These are phyloP conservation scores for Synergus gifuensis DNA, from an alignment of 2,888 invertebrate genomes.

Conservation along the genomic window DNA sequence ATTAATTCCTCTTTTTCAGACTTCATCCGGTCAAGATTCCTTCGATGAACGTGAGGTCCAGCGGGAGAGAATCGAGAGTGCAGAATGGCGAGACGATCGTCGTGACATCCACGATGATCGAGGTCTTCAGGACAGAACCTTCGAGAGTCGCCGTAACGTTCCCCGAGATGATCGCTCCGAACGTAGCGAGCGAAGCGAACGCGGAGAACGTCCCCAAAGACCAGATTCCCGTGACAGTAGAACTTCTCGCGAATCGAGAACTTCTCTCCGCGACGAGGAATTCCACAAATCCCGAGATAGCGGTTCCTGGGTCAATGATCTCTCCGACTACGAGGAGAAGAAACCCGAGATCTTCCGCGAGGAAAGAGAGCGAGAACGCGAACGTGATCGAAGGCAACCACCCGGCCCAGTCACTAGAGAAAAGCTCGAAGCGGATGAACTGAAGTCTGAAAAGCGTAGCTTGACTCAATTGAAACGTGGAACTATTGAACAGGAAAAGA, in stretches of 20 bases:
- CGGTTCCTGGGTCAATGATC: constrained; percentile 73
- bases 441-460: constrained; percentile 78
- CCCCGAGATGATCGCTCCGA: constrained; percentile 67
- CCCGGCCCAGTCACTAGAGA: constrained; percentile 82
- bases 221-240: constrained; percentile 82
- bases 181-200: constrained; percentile 63
- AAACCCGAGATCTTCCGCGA: constrained; percentile 73
- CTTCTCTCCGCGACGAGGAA: constrained; percentile 71
- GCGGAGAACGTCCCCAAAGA: constrained; percentile 79
- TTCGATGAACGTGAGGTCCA: constrained; percentile 66
- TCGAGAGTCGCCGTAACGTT: constrained; percentile 64
- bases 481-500: constrained; percentile 69
- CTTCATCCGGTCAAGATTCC: constrained; percentile 63
- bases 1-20: constrained; percentile 42
- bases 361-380: constrained; percentile 67
- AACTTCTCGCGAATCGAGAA: constrained; percentile 79
- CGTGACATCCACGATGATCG: constrained; percentile 63
- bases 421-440: constrained; percentile 81
- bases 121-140: constrained; percentile 62
- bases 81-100: constrained; percentile 72
- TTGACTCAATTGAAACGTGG: constrained; percentile 79
- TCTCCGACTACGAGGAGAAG: constrained; percentile 74
- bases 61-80: constrained; percentile 59
- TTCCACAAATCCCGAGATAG: constrained; percentile 64
- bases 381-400: constrained; percentile 77